phyloP scores from a whole-genome alignment of 2,888 invertebrate genomes.

The Catocala fraxini region DNA sequence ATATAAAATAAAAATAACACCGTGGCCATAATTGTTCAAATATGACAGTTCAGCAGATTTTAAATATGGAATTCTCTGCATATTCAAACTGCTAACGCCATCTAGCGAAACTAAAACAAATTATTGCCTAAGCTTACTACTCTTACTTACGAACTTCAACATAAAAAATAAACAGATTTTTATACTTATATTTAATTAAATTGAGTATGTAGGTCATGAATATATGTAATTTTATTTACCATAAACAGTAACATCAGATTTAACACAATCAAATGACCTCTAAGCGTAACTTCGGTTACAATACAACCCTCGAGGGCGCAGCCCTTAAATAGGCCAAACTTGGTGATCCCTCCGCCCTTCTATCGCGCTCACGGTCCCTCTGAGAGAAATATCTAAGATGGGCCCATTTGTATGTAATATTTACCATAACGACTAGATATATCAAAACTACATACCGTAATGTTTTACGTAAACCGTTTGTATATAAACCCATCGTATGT shows the following conservation, averaged over 20 bases:
- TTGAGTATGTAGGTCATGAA: too few relatives aligned
- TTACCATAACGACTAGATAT: slow-evolving; percentile 40
- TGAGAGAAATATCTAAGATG: slow-evolving; percentile 47
- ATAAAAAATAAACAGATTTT: too few relatives aligned
- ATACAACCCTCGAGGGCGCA: slow-evolving; percentile 40
- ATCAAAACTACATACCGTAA: slow-evolving; percentile 14
- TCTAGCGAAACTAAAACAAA: slow-evolving; percentile 24
- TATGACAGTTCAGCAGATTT: not conserved
- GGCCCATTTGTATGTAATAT: slow-evolving; percentile 55
- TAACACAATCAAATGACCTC: slow-evolving; percentile 9
- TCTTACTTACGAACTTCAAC: too few relatives aligned
- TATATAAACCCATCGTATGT: too few relatives aligned
- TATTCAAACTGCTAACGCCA: slow-evolving; percentile 28
- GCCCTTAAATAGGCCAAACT: slow-evolving; percentile 46
- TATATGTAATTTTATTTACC: not conserved
- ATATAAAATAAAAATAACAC: too few relatives aligned
- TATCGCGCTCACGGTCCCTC: slow-evolving; percentile 32
- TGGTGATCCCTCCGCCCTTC: slow-evolving; percentile 42
- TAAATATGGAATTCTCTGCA: slow-evolving; percentile 7
- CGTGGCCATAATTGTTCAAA: too few relatives aligned
- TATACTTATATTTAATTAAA: too few relatives aligned
- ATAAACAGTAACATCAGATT: not conserved
- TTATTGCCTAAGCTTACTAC: not conserved
- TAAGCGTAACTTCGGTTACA: slow-evolving; percentile 17
- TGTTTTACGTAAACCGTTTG: not conserved